Conservation (phyloP, 2,113 vertebrate genomes). For the Callospermophilus lateralis region DNA sequence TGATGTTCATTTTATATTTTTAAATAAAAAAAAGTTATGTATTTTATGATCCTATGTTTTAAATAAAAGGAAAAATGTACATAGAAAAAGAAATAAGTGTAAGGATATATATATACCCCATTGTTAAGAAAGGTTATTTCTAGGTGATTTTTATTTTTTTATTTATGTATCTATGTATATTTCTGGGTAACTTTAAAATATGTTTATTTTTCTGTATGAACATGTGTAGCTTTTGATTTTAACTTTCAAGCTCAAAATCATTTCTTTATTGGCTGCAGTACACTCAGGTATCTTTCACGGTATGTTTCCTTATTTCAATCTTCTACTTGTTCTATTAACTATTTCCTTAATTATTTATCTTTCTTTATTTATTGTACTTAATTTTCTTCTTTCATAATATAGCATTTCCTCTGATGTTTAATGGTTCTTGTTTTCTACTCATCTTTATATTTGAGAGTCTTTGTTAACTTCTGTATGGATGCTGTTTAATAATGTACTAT, state of each 20-base stretch:
- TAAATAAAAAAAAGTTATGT: conserved; percentile 27
- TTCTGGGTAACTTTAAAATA: not conserved
- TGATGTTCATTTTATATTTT: conserved; percentile 6
- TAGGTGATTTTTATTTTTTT: not conserved
- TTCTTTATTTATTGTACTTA: not conserved
- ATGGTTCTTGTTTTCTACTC: not conserved
- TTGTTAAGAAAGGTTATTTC: not conserved
- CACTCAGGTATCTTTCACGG: not conserved
- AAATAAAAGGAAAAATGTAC: conserved; percentile 30
- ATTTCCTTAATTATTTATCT: conserved; percentile 18
- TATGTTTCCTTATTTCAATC: not conserved
- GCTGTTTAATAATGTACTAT: not conserved
- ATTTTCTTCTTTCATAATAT: conserved; percentile 12
- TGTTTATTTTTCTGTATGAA: not conserved
- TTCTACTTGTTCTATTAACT: not conserved
- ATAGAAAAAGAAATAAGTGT: not conserved
- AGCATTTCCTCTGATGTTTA: not conserved
- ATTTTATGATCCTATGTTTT: conserved; percentile 46
- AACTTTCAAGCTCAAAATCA: not conserved
- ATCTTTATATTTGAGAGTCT: conserved; percentile 2
- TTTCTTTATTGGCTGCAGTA: not conserved
- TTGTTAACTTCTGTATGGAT: not conserved
- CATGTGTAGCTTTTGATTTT: not conserved
- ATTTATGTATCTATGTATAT: not conserved
- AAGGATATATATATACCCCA: not conserved